Base-by-base conservation (phyloP, 2,888 invertebrate species). In the Lordiphosa andalusiaca region DNA sequence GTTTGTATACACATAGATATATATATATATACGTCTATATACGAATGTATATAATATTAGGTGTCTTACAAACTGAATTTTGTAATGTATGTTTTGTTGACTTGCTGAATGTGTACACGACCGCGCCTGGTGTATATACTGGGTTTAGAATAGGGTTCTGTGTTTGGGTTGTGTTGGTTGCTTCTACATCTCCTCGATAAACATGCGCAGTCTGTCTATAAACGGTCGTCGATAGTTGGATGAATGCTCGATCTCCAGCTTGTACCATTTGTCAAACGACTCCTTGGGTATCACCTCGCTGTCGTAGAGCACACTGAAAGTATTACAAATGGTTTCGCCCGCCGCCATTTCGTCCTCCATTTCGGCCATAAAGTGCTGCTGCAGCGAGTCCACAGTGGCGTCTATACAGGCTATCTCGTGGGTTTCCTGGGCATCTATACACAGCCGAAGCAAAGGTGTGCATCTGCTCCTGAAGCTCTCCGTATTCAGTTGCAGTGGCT, bases 181-280 rank as follows among this genome's bases (percentile, higher is more conserved):
- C 50, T 7, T 36, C 57, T 54, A 81, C 57, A 73, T 68, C 16
- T 81, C 64, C 38, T 71, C 69, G 30, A 83, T 73, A 23, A 76
- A 68, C 12, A 50, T 38, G 16, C 64, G 66, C 47, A 74, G 41
- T 16, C 72, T 74, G 55, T 53, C 58, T 36, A 71, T 58, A 2
- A 76, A 51, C 2, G 60, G 51, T n/a, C 76, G 53, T 3, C 70
- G 70, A 30, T 66, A 69, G 13, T 36, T 33, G 23, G 61, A 44
- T 0, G 68, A 48, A 13, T 69, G 66, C 6, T 66, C 66, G 0
- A 44, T 36, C 19, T 80, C 74, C 23, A 73, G 68, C 38, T 74
- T 77, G 21, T 85, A 76, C 88, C 88, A 88, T 53, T 88, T 88
- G 35, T 88, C 84, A 53, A 87, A 86, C 0, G 88, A 83, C 47